A percentile compares a stretch with the other conserved stretches of the same genome.
Conservation (phyloP, 2,888 invertebrate genomes). For the Halocaridina rubra region DNA sequence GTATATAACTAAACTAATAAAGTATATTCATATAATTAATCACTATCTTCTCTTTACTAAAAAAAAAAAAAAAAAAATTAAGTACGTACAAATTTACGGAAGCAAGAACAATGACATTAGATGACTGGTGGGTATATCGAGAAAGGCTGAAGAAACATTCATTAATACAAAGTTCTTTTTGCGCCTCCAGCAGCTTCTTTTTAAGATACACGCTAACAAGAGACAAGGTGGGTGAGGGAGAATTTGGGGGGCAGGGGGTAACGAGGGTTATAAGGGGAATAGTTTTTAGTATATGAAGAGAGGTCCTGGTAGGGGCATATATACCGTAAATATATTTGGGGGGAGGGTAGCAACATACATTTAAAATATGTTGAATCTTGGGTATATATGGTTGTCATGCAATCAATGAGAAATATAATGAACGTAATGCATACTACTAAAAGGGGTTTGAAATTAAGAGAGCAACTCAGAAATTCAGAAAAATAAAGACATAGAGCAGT, state of each 20-base stretch:
- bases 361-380: not conserved
- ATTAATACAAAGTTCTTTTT: constrained; percentile 20
- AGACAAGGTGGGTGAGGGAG: constrained; percentile 14
- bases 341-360: not conserved
- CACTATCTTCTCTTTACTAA: too few species aligned
- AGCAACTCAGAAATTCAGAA: too few species aligned
- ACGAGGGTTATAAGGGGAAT: not conserved
- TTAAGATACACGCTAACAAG: constrained; percentile 41
- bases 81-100: not conserved
- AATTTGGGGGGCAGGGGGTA: not conserved
- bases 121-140: not conserved
- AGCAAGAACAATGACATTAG: not conserved
- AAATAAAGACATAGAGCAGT: too few species aligned
- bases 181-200: constrained; percentile 51
- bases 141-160: constrained; percentile 13
- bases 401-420: not conserved
- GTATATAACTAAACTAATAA: too few species aligned
- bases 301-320: too few species aligned
- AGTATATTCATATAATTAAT: too few species aligned
- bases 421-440: too few species aligned
- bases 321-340: not conserved
- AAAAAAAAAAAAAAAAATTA: too few species aligned
- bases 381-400: not conserved
- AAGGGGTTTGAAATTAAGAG: too few species aligned
- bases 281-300: too few species aligned